Conservation (phyloP, 2,113 vertebrate genomes). For the Phylloscopus trochiloides region DNA sequence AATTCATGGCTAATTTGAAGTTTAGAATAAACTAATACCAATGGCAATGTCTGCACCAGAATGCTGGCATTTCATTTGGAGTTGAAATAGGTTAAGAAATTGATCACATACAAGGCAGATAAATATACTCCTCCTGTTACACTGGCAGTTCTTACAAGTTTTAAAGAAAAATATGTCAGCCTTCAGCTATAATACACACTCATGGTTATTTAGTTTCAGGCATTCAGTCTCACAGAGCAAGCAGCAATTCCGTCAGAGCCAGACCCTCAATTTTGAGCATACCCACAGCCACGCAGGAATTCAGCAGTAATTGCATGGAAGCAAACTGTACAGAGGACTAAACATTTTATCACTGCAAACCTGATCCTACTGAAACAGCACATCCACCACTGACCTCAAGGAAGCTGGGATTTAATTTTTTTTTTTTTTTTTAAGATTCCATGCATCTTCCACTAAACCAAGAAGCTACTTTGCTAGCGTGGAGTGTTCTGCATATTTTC, state of each 20-base stretch:
- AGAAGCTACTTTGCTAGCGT: neutral
- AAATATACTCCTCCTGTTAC: neutral
- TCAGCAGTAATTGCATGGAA: neutral
- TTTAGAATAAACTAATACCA: neutral
- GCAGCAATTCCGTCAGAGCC: neutral
- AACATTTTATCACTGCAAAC: neutral
- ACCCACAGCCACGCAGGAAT: neutral
- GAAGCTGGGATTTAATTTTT: neutral
- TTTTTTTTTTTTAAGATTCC: neutral
- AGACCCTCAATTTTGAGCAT: neutral
- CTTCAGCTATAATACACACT: neutral
- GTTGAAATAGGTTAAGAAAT: neutral
- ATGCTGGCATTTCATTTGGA: neutral
- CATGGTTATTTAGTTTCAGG: neutral
- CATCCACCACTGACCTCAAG: neutral
- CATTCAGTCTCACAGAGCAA: neutral
- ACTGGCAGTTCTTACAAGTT: neutral
- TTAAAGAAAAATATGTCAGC: neutral
- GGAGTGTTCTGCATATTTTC: neutral
- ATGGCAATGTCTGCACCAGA: neutral
- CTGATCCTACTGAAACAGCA: neutral
- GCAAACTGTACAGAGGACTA: neutral
- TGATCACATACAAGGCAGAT: neutral
- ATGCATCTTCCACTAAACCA: neutral
- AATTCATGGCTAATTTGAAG: neutral